phyloP scores from a whole-genome alignment of 1,140 invertebrate genomes.

The Sarcophaga peregrina region DNA sequence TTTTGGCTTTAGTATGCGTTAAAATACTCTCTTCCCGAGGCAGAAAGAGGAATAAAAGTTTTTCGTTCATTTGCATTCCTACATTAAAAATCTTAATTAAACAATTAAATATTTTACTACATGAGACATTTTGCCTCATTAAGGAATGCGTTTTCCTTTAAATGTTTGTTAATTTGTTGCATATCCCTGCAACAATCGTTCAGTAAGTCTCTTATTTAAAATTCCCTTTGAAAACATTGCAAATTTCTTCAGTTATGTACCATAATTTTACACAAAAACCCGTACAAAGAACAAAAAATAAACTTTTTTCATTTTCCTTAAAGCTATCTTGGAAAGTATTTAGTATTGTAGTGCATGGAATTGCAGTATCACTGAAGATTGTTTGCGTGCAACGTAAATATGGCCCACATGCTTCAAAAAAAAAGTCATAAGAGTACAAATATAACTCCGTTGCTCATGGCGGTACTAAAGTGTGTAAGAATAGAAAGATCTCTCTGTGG shows the following conservation, averaged over 20 bases:
- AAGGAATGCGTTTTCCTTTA: background rate
- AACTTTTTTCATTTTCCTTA: background rate
- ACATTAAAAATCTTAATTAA: background rate
- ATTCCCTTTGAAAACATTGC: background rate
- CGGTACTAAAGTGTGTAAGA: background rate
- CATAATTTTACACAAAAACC: background rate
- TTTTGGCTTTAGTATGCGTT: no score
- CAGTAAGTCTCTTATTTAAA: no score
- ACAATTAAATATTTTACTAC: constrained; percentile 2
- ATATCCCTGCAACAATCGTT: background rate
- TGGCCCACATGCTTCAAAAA: background rate
- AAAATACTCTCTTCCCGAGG: no score
- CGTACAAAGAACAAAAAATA: background rate
- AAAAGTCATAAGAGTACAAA: background rate
- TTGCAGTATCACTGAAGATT: background rate
- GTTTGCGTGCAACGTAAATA: constrained; percentile 9
- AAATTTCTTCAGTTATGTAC: no score
- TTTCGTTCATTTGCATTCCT: background rate
- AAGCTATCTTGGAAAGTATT: background rate
- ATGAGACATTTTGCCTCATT: background rate
- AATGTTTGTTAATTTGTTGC: constrained; percentile 8
- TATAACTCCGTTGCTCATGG: background rate
- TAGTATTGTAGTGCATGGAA: background rate
- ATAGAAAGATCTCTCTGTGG: background rate
- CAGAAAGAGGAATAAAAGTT: no score